Conservation (phyloP, 2,113 vertebrate species). For the Mungos mungo region DNA sequence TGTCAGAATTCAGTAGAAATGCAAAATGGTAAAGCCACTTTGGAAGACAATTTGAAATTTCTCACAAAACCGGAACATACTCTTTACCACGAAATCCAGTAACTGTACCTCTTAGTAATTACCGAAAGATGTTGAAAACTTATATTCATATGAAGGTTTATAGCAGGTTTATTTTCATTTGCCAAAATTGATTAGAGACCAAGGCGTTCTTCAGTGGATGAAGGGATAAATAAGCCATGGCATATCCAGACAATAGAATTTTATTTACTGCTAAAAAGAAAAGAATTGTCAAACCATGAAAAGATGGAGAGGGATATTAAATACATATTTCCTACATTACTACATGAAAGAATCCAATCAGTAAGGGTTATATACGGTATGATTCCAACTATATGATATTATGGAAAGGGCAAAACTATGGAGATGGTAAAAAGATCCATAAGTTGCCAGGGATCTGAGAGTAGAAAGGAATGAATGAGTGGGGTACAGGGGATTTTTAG, state of each 20-base stretch:
- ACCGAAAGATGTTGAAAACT: neutral
- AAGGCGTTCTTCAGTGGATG: neutral
- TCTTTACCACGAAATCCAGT: neutral
- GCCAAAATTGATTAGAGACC: neutral
- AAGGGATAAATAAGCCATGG: neutral
- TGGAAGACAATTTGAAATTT: neutral
- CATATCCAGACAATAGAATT: neutral
- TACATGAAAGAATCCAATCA: neutral
- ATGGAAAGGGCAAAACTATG: neutral
- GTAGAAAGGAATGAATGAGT: neutral
- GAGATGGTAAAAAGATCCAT: neutral
- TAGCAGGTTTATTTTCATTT: no score
- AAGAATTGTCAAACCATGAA: neutral
- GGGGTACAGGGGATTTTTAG: neutral
- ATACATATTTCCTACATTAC: neutral
- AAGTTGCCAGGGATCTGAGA: neutral
- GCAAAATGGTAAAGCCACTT: neutral
- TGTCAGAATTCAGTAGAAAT: neutral
- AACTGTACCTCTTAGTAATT: neutral
- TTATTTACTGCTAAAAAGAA: neutral
- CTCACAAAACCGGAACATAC: neutral
- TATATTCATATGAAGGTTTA: no score
- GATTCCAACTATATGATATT: neutral
- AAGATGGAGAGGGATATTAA: neutral
- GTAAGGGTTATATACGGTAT: neutral